Percentiles rank a stretch among this genome's conserved stretches.
Conservation (phyloP, 37 sponge, comb jelly and placozoan species). For the Cliona cf. orientalis region DNA sequence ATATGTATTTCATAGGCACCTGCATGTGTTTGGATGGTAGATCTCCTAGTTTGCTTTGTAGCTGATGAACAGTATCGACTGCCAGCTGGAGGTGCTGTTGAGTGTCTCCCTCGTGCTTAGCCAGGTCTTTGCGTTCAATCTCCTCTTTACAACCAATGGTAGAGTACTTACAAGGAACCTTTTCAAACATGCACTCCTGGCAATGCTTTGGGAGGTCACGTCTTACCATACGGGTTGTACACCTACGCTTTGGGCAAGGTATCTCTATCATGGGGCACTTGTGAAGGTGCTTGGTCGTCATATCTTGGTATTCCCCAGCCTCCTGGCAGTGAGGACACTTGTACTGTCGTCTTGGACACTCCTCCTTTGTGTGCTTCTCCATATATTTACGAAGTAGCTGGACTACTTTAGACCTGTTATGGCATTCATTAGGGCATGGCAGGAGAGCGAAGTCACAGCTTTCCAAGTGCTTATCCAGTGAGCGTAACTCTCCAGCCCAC, state of each 20-base stretch:
- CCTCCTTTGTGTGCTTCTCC: neutral
- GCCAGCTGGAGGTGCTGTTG: constrained; percentile 8
- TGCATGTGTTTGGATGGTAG: no score
- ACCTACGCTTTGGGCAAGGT: constrained; percentile 17
- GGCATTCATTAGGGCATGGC: constrained; percentile 30
- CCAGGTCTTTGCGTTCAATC: constrained; percentile 6
- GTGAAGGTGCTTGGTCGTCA: constrained; percentile 21
- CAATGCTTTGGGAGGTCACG: constrained; percentile 12
- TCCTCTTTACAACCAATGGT: constrained; percentile 18
- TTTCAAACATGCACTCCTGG: constrained; percentile 3
- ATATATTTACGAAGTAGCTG: constrained; percentile 16
- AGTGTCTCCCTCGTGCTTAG: constrained; percentile 12
- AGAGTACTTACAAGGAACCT: constrained; percentile 23
- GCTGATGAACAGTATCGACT: neutral
- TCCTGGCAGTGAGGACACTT: constrained; percentile 43
- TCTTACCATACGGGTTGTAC: neutral
- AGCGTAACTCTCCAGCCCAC: constrained; percentile 36
- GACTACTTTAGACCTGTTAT: neutral
- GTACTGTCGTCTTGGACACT: constrained; percentile 25
- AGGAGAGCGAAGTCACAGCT: constrained; percentile 15
- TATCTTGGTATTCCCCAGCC: constrained; percentile 22
- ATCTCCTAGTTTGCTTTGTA: neutral
- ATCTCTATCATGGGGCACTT: constrained; percentile 12
- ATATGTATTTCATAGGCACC: no score
- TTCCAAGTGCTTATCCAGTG: neutral